These are phyloP conservation scores for Anas platyrhynchos DNA, from an alignment of 2,113 vertebrate species.

Conservation along the genomic window DNA sequence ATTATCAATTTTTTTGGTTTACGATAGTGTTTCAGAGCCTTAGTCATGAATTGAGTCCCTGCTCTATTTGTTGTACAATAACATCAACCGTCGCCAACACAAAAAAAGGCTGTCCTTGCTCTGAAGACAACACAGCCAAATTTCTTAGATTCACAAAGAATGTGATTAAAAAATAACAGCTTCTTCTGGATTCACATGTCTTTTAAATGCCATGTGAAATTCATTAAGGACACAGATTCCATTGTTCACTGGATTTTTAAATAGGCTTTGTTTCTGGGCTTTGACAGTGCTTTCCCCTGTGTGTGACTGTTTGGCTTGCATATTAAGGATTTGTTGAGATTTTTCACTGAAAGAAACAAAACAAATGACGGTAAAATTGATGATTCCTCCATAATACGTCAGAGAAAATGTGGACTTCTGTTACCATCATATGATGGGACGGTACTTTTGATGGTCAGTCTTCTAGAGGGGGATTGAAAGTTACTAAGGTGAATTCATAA, in stretches of 20 bases:
- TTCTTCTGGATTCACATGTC: constrained; percentile 7
- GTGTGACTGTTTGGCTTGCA: not conserved
- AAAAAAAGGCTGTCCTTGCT: not conserved
- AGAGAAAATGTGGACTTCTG: not conserved
- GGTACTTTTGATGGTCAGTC: not conserved
- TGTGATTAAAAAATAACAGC: not conserved
- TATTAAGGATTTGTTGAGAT: not conserved
- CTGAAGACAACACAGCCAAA: not conserved
- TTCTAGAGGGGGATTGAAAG: not conserved
- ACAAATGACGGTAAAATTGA: not conserved
- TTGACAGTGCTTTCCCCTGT: not conserved
- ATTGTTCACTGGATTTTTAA: constrained; percentile 32
- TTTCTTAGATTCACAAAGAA: not conserved
- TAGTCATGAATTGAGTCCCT: not conserved
- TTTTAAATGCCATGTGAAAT: constrained; percentile 35
- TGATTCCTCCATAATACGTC: not conserved
- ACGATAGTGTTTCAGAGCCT: not conserved
- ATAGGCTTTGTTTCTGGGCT: constrained; percentile 28
- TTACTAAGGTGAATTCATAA: not conserved
- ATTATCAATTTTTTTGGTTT: not conserved
- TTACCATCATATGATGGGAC: not conserved
- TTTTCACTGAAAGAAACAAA: not conserved
- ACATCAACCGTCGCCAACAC: not conserved
- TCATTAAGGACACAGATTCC: constrained; percentile 26
- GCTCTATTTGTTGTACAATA: not conserved